phyloP scores from a whole-genome alignment of 2,888 invertebrate species.

The Lydus trimaculatus region DNA sequence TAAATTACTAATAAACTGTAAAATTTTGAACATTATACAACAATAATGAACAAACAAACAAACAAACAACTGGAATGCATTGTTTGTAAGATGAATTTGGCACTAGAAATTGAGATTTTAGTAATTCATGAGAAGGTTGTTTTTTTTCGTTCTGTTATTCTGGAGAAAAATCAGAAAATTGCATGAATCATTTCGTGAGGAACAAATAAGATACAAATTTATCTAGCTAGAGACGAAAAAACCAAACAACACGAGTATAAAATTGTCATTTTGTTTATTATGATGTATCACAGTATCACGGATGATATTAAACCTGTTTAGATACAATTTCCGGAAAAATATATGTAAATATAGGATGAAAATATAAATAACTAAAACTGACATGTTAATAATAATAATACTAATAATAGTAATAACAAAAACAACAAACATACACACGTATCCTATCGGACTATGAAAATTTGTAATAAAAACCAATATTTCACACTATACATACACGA shows the following conservation, averaged over 20 bases:
- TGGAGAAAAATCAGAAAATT: neutral
- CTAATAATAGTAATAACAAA: no score
- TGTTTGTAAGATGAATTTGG: neutral
- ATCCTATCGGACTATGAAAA: neutral
- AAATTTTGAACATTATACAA: neutral
- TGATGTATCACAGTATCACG: neutral
- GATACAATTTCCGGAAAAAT: neutral
- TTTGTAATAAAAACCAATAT: neutral
- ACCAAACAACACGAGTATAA: neutral
- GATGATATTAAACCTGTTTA: neutral
- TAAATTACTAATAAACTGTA: neutral
- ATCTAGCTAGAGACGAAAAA: neutral
- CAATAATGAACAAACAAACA: neutral
- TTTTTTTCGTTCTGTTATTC: constrained; percentile 18
- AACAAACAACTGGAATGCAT: neutral
- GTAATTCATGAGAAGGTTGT: constrained; percentile 20
- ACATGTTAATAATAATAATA: constrained; percentile 1
- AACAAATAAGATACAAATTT: neutral
- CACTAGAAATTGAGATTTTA: constrained; percentile 24
- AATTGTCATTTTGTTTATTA: neutral
- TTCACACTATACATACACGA: neutral
- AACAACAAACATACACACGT: neutral
- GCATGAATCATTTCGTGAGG: neutral
- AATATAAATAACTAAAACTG: neutral
- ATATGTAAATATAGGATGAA: neutral